phyloP scores from a whole-genome alignment of 2,888 invertebrate genomes.

The Trachelus stipa region DNA sequence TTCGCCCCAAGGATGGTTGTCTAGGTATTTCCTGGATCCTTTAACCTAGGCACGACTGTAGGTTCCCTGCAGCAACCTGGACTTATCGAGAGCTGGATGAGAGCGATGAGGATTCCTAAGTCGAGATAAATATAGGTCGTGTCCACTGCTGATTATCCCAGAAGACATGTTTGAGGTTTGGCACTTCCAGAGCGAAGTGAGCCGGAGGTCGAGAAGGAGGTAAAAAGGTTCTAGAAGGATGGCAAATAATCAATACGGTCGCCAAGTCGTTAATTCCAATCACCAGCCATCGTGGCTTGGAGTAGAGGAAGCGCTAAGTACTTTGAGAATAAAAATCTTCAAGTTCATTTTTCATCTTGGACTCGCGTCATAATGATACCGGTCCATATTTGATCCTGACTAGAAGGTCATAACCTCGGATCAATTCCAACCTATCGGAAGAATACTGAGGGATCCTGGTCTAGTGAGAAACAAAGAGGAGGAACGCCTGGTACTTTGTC shows the following conservation, averaged over 20 bases:
- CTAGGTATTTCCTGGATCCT: not conserved
- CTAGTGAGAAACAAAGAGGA: conserved; percentile 13
- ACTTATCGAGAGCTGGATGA: not conserved
- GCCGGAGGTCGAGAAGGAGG: not conserved
- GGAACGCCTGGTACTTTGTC: conserved; percentile 7
- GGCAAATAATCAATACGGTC: conserved; percentile 60
- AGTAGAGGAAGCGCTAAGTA: conserved; percentile 29
- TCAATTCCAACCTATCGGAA: not conserved
- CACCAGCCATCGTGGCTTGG: conserved; percentile 53
- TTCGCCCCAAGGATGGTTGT: not conserved
- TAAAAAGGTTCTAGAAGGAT: conserved; percentile 26
- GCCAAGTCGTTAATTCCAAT: conserved; percentile 61
- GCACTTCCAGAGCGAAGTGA: not conserved
- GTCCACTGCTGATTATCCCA: not conserved
- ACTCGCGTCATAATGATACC: not conserved
- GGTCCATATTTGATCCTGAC: not conserved
- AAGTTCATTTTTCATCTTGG: not conserved
- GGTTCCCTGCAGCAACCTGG: not conserved
- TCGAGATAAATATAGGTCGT: not conserved
- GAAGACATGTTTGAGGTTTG: not conserved
- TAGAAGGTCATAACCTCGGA: not conserved
- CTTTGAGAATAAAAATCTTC: not conserved
- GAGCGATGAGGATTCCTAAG: not conserved
- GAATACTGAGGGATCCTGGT: not conserved
- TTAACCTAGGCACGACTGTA: not conserved